Conservation (phyloP, 1,140 invertebrate genomes). For the Sarcophaga bullata region DNA sequence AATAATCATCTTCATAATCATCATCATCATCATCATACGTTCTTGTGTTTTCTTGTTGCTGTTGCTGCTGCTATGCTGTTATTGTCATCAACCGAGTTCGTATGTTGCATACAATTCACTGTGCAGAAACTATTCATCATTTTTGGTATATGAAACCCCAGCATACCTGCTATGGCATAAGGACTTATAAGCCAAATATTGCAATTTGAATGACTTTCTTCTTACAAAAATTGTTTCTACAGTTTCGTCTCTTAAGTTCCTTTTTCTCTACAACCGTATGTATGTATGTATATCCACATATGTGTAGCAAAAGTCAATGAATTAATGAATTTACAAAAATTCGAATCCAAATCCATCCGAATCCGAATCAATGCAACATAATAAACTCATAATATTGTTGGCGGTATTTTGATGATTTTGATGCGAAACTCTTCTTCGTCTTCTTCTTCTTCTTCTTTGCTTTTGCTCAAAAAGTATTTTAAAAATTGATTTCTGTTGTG, state of each 20-base stretch:
- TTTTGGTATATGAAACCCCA: too few species aligned
- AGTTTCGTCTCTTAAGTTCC: not conserved
- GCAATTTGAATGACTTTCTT: too few species aligned
- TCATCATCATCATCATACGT: conserved; percentile 7
- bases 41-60: too few species aligned
- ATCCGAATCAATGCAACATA: not conserved
- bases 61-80: too few species aligned
- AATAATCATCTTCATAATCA: not conserved
- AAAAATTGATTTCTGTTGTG: not conserved
- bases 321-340: conserved; percentile 11
- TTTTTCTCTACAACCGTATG: not conserved
- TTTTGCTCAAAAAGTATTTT: not conserved
- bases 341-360: not conserved
- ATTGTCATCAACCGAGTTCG: not conserved
- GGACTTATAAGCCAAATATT: too few species aligned
- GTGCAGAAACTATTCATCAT: not conserved
- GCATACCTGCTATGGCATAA: too few species aligned
- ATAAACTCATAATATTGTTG: conserved; percentile 36
- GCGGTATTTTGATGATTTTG: conserved; percentile 38
- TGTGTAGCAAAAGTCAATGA: not conserved
- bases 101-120: not conserved
- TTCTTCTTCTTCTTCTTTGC: not conserved
- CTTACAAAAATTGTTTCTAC: too few species aligned
- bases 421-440: not conserved
- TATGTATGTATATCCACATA: not conserved